Evolutionary conservation across 2,113 vertebrate genomes (phyloP).

Genomic region (Phylloscopus whistleri): DNA sequence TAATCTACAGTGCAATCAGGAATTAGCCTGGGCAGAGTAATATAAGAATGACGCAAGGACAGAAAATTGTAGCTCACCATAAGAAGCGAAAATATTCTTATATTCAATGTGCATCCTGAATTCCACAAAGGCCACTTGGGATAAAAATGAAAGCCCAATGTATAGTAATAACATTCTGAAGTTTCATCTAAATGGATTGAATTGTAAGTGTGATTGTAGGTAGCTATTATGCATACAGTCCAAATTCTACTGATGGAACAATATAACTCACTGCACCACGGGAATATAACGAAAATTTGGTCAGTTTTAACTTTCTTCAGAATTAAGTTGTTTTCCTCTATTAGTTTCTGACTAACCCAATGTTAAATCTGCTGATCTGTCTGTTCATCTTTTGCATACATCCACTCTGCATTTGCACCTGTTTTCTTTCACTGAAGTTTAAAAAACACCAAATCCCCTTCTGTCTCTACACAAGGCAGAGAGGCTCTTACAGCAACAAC

Average conservation of each 20-base stretch:
- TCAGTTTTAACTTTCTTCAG: neutral
- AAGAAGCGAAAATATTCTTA: neutral
- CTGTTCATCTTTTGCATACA: neutral
- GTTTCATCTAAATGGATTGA: neutral
- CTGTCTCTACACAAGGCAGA: neutral
- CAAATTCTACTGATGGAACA: neutral
- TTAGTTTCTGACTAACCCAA: neutral
- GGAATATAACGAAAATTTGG: neutral
- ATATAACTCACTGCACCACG: neutral
- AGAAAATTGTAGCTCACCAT: neutral
- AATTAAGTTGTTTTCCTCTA: neutral
- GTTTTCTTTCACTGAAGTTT: neutral
- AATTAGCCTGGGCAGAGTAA: neutral
- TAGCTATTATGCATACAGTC: neutral
- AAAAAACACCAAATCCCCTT: neutral
- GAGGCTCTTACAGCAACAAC: neutral
- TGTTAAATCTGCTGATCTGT: neutral
- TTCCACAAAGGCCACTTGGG: neutral
- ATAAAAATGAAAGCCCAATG: neutral
- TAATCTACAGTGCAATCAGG: neutral
- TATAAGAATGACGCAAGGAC: neutral
- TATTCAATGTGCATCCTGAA: neutral
- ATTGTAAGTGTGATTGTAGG: neutral
- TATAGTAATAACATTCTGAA: neutral
- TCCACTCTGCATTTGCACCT: neutral